phyloP scores from a whole-genome alignment of 2,888 invertebrate species.

The Leptinotarsa rubiginosa region DNA sequence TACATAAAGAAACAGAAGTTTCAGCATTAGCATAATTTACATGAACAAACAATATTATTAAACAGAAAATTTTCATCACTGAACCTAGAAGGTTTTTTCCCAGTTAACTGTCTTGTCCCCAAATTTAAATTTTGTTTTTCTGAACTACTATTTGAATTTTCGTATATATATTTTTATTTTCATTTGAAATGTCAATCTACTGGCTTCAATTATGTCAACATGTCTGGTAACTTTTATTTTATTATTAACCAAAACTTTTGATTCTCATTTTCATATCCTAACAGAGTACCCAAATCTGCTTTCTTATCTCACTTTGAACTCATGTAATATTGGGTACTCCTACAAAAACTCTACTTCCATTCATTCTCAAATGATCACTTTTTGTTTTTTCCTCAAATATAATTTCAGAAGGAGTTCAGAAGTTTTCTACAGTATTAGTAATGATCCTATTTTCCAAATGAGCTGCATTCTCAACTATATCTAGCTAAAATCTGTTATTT shows the following conservation, averaged over 20 bases:
- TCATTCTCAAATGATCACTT: background rate
- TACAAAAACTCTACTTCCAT: conserved; percentile 21
- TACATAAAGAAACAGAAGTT: too few relatives aligned
- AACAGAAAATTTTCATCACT: too few relatives aligned
- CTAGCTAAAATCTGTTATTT: background rate
- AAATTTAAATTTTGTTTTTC: too few relatives aligned
- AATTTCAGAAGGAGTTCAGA: background rate
- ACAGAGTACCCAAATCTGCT: conserved; percentile 16
- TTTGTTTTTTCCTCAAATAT: background rate
- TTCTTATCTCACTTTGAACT: conserved; percentile 18
- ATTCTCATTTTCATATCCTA: conserved; percentile 4
- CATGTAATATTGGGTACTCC: conserved; percentile 9
- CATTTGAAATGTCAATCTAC: too few relatives aligned
- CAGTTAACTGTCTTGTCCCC: too few relatives aligned
- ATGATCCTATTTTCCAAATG: background rate
- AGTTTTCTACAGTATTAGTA: background rate
- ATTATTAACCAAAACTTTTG: conserved; percentile 25
- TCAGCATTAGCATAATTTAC: too few relatives aligned
- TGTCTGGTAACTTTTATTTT: conserved; percentile 14
- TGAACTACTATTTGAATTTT: too few relatives aligned
- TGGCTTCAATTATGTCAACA: conserved; percentile 19
- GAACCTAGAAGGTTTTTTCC: too few relatives aligned
- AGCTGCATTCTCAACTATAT: background rate
- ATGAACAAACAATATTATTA: too few relatives aligned
- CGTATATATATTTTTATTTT: too few relatives aligned